A percentile compares a stretch with the other conserved stretches of the same genome.
phyloP scores from a whole-genome alignment of 2,888 invertebrate species.

The Fissipunctia ypsillon region DNA sequence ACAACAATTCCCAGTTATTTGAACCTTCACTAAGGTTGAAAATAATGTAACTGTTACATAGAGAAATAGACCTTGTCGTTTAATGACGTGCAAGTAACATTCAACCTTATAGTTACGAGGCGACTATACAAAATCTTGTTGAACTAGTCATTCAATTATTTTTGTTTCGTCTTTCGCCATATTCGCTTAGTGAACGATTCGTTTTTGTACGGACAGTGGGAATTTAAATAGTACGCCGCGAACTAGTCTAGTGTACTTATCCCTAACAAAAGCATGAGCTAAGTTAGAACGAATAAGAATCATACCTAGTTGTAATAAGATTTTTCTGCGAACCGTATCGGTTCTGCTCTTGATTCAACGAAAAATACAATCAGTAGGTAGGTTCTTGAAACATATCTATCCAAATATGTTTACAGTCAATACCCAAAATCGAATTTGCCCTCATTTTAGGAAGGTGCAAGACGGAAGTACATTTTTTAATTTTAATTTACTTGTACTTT shows the following conservation, averaged over 20 bases:
- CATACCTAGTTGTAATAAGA: constrained; percentile 37
- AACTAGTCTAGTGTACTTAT: constrained; percentile 54
- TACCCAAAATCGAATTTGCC: constrained; percentile 64
- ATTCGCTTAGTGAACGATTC: constrained; percentile 6
- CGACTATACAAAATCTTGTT: background rate
- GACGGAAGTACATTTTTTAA: constrained; percentile 80
- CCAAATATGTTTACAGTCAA: constrained; percentile 58
- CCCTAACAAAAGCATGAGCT: constrained; percentile 34
- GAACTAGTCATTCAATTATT: constrained; percentile 36
- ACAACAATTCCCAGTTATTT: background rate
- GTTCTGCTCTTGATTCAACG: constrained; percentile 21
- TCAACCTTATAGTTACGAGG: background rate
- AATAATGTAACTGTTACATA: background rate
- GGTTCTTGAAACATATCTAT: constrained; percentile 8
- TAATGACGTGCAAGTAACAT: background rate
- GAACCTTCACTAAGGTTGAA: background rate
- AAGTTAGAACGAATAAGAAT: constrained; percentile 30
- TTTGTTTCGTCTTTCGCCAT: constrained; percentile 38
- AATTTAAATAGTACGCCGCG: constrained; percentile 16
- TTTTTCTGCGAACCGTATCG: constrained; percentile 29
- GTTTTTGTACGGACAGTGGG: constrained; percentile 15
- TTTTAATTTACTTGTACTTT: constrained; percentile 66
- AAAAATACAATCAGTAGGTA: background rate
- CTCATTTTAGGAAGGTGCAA: constrained; percentile 68
- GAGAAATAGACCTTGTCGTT: too few relatives aligned